Percentiles rank a stretch among this genome's conserved stretches.
phyloP scores from a whole-genome alignment of 2,888 invertebrate species.

The Nesidiocoris tenuis region DNA sequence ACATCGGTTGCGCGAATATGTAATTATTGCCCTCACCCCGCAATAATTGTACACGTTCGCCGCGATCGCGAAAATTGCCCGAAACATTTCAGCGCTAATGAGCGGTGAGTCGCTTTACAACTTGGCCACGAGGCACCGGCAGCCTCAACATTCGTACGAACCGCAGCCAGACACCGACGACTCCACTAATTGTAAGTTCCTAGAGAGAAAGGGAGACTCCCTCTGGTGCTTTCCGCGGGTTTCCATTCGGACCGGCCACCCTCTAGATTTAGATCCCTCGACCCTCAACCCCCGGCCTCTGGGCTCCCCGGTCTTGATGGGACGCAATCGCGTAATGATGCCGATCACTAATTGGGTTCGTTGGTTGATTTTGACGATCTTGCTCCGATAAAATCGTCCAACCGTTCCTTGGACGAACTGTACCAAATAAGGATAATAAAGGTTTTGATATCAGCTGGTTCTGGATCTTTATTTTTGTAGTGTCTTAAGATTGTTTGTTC shows the following conservation, averaged over 20 bases:
- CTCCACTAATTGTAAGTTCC: background rate
- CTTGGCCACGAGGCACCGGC: background rate
- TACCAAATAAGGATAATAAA: too few species aligned
- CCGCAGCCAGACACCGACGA: background rate
- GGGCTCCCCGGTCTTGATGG: background rate
- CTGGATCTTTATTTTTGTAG: too few species aligned
- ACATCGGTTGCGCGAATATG: too few species aligned
- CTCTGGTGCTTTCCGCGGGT: background rate
- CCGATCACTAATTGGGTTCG: constrained; percentile 38
- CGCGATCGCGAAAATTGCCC: background rate
- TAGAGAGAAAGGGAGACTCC: background rate
- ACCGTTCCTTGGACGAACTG: too few species aligned
- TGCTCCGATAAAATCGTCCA: too few species aligned
- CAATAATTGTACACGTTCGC: too few species aligned
- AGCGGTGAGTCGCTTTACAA: background rate
- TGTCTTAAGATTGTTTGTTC: too few species aligned
- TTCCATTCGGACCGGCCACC: too few species aligned
- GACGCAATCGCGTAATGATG: constrained; percentile 11
- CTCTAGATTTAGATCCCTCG: too few species aligned
- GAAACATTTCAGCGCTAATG: background rate
- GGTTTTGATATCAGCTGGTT: too few species aligned
- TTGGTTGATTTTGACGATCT: constrained; percentile 17
- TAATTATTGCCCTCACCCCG: too few species aligned
- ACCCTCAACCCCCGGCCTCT: background rate
- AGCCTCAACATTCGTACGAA: background rate